Evolutionary conservation across 2,888 invertebrate species (phyloP), one percentile per base, ranked within the genome.

Genomic region (Clitarchus hookeri): DNA sequence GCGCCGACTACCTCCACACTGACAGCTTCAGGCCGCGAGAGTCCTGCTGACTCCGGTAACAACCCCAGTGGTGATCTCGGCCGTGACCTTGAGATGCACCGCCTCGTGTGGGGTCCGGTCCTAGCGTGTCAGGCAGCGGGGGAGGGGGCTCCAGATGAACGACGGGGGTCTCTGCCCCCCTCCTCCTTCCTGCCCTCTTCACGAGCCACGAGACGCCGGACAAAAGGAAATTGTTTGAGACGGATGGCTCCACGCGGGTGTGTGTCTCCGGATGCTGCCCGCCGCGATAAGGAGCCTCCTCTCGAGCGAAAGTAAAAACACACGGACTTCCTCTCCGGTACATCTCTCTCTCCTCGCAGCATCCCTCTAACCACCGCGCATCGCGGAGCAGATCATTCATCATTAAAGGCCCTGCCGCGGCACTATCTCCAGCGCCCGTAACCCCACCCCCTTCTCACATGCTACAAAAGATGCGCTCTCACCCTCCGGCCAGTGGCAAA

Each of bases 221-320:
- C 65, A 65, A 65, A 65, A 65, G 65, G 65, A 65, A 65, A 65
- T 65, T 65, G 65, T 65, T 65, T n/a, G 65, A 65, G 65, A 65
- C 23, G 65, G 65, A 65, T 65, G 65, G 65, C 65, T 23, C 65
- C 53, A 8, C 3, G 12, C 8, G 53, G 23, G 65, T 23, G 48
- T 48, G 48, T 48, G 48, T n/a, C 23, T 19, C 65, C 65, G 65
- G 65, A 65, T 65, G 65, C 65, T 65, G 65, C n/a, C 23, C 65
- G 65, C 65, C 65, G 23, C 65, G 65, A 65, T 65, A 65, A 65
- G 65, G 65, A 11, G 48, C 16, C 48, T 16, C 16, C 48, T 48
- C 36, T 48, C 48, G 16, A 48, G 48, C 48, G 23, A n/a, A 65
- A 65, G 65, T 65, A 65, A 65, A 65, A 65, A 65, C 65, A 65